A percentile compares a stretch with the other conserved stretches of the same genome.
Conservation (phyloP, 2,888 invertebrate genomes). For the Stratiomys singularior region DNA sequence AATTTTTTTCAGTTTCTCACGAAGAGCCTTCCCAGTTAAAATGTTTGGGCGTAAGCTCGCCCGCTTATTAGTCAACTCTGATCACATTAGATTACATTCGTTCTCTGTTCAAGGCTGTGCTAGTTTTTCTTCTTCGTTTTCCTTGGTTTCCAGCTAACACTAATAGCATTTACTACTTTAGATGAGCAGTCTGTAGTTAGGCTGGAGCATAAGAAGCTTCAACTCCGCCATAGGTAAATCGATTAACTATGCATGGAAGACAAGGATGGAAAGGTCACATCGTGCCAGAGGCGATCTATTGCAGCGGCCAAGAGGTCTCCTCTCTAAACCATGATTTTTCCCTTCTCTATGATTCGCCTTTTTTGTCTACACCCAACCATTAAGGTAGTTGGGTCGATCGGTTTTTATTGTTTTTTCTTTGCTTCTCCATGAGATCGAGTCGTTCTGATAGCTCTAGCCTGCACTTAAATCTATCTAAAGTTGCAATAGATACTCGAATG, state of each 20-base stretch:
- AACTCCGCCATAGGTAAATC: not conserved
- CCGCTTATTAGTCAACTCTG: no score
- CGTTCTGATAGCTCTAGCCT: not conserved
- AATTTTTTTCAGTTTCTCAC: no score
- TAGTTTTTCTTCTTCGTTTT: not conserved
- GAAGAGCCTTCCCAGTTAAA: no score
- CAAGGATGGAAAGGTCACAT: not conserved
- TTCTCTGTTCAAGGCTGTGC: not conserved
- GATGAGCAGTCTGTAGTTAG: no score
- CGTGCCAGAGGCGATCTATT: conserved; percentile 1
- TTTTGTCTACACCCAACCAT: not conserved
- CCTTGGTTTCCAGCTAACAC: not conserved
- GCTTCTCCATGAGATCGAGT: not conserved
- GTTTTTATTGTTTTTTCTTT: not conserved
- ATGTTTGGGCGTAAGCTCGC: no score
- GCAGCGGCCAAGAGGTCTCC: conserved; percentile 9
- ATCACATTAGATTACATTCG: not conserved
- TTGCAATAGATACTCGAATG: not conserved
- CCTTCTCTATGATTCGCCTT: not conserved
- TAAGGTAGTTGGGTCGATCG: not conserved
- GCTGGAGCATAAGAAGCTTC: no score
- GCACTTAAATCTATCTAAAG: not conserved
- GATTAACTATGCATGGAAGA: conserved; percentile 24
- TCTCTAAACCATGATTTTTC: not conserved
- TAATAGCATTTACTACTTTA: no score